Base-by-base conservation (phyloP, 1,140 invertebrate genomes). In the Carposina sasakii region DNA sequence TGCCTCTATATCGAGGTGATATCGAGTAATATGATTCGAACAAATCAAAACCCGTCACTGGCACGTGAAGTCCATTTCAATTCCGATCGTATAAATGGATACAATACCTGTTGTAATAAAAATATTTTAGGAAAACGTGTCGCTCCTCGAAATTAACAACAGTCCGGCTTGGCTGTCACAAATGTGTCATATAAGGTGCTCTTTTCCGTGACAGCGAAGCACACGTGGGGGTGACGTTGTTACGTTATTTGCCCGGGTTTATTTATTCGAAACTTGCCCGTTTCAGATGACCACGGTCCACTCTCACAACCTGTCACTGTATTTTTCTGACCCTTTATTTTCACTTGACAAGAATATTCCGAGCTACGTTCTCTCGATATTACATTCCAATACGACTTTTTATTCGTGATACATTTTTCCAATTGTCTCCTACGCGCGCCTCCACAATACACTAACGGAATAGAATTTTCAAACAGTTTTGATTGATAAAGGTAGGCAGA, bases 371-470 rank as follows among this genome's bases (percentile, higher is more conserved):
- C 69, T 62, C 72, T 62, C 71, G 71, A 84, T 84, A 81, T 81
- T 81, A 81, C 75, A 72, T 78, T 81, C 70, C 67, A 67, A 74
- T 78, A 69, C 70, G 74, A 77, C 75, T 84, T 84, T 81, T 81
- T 84, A 79, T 74, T 81, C 77, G 71, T 81, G 77, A 84, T 81
- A 84, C 69, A 84, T 84, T 84, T 84, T 81, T 81, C 77, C 81
- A 77, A 84, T 81, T 81, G 77, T 81, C 76, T 81, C 70, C 72
- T 60, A 60, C 68, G 73, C 67, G 70, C 69, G 71, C 63, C 65
- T 74, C 67, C 62, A 56, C 66, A 71, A 56, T 74, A 69, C 68
- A 76, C 75, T 81, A 79, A 76, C 76, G 70, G 68, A 77, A 84
- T 81, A 78, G 73, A 81, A 81, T 81, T 84, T 81, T 81, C 74